Evolutionary conservation across 2,888 invertebrate genomes (phyloP).

Genomic region (Entomobrya multifasciata): DNA sequence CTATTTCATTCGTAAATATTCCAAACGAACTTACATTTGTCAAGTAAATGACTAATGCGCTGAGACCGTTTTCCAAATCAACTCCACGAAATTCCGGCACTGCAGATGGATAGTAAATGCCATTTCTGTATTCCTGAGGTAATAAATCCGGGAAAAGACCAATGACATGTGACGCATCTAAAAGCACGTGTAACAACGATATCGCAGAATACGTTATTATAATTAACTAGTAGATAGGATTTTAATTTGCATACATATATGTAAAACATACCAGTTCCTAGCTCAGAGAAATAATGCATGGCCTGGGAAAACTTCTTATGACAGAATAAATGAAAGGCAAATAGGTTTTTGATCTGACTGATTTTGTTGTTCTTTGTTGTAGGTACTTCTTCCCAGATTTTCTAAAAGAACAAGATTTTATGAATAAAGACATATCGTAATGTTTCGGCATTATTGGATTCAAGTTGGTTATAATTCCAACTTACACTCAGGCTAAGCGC

Average conservation of each 20-base stretch:
- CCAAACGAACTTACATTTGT: conserved; percentile 84
- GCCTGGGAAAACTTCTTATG: conserved; percentile 93
- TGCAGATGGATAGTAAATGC: conserved; percentile 83
- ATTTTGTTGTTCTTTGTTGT: conserved; percentile 91
- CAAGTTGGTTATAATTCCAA: conserved; percentile 11
- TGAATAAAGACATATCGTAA: too few relatives aligned
- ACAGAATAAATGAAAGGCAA: conserved; percentile 95
- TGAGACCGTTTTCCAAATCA: conserved; percentile 92
- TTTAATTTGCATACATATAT: neutral
- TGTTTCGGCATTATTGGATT: too few relatives aligned
- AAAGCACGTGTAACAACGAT: too few relatives aligned
- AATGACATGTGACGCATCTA: conserved; percentile 96
- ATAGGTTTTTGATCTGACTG: conserved; percentile 93
- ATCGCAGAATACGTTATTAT: neutral
- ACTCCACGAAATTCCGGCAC: conserved; percentile 88
- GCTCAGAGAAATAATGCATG: conserved; percentile 93
- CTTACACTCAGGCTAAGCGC: conserved; percentile 93
- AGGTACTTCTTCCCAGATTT: conserved; percentile 89
- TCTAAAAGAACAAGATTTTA: conserved; percentile 83
- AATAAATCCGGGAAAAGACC: conserved; percentile 95
- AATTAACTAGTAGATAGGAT: neutral
- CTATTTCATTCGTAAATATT: neutral
- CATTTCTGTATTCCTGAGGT: conserved; percentile 83
- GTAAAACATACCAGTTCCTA: conserved; percentile 86
- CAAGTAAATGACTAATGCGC: conserved; percentile 94